Evolutionary conservation across 2,113 vertebrate species (phyloP).

Genomic region (Mastomys natalensis): DNA sequence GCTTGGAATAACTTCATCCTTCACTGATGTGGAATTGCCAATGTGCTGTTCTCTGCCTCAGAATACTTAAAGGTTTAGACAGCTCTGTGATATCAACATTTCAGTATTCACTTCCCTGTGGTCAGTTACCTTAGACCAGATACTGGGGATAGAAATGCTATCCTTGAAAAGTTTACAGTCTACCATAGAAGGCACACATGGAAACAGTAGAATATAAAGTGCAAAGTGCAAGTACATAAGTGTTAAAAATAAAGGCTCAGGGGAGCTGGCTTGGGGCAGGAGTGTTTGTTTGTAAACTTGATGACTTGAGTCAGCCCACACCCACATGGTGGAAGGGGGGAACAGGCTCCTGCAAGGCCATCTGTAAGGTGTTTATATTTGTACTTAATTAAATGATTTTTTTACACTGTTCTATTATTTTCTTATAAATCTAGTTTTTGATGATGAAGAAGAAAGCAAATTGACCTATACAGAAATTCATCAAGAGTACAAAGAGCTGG

Average conservation of each 20-base stretch:
- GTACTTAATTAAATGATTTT: conserved; percentile 49
- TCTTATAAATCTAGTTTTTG: conserved; percentile 92
- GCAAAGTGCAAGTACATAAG: not conserved
- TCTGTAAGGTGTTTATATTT: conserved; percentile 58
- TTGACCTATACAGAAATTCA: conserved; percentile 98
- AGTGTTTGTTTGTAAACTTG: not conserved
- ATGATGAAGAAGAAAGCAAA: conserved; percentile 99
- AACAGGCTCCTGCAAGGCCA: not conserved
- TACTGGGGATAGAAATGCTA: conserved; percentile 23
- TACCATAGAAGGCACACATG: not conserved
- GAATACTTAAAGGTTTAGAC: conserved; percentile 43
- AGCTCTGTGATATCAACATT: conserved; percentile 5
- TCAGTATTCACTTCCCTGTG: conserved; percentile 3
- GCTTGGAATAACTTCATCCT: conserved; percentile 77
- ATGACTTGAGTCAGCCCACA: not conserved
- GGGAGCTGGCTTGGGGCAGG: not conserved
- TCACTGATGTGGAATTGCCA: conserved; percentile 72
- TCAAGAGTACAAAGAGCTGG: conserved; percentile 96
- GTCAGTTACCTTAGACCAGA: not conserved
- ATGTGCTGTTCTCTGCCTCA: conserved; percentile 46
- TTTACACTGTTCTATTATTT: conserved; percentile 3
- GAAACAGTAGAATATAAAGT: not conserved
- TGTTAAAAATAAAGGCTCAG: not conserved
- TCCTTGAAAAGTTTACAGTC: conserved; percentile 32
- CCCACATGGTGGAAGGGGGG: not conserved